phyloP scores from a whole-genome alignment of 2,888 invertebrate genomes.

The Lampropteryx suffumata region DNA sequence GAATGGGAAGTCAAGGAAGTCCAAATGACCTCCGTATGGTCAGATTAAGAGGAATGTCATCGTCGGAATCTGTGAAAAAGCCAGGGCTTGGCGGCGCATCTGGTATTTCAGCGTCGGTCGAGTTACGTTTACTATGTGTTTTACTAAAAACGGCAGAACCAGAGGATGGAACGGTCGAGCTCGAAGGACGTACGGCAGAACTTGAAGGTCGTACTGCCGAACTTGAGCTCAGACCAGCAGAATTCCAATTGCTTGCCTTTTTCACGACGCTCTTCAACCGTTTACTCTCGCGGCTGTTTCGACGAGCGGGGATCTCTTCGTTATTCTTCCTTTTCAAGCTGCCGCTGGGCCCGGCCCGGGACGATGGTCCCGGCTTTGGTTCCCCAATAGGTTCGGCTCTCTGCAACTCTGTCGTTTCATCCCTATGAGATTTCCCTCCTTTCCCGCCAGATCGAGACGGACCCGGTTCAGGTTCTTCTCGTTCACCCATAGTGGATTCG shows the following conservation, averaged over 20 bases:
- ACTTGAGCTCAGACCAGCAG: background rate
- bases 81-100: conserved; percentile 4
- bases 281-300: conserved; percentile 51
- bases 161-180: background rate
- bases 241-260: conserved; percentile 46
- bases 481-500: background rate
- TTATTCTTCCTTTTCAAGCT: conserved; percentile 7
- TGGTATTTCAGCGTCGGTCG: background rate
- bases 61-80: conserved; percentile 60
- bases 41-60: conserved; percentile 66
- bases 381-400: background rate
- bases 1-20: background rate
- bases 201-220: background rate
- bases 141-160: background rate
- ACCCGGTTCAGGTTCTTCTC: conserved; percentile 4
- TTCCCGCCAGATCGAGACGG: conserved; percentile 1
- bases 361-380: background rate
- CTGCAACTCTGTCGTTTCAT: conserved; percentile 1
- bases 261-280: conserved; percentile 73
- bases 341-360: background rate
- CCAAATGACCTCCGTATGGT: conserved; percentile 42
- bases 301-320: conserved; percentile 21
- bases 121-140: background rate
- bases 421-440: background rate
- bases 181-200: background rate